Base-by-base conservation (phyloP, 2,113 vertebrate species). In the Datnioides undecimradiatus region DNA sequence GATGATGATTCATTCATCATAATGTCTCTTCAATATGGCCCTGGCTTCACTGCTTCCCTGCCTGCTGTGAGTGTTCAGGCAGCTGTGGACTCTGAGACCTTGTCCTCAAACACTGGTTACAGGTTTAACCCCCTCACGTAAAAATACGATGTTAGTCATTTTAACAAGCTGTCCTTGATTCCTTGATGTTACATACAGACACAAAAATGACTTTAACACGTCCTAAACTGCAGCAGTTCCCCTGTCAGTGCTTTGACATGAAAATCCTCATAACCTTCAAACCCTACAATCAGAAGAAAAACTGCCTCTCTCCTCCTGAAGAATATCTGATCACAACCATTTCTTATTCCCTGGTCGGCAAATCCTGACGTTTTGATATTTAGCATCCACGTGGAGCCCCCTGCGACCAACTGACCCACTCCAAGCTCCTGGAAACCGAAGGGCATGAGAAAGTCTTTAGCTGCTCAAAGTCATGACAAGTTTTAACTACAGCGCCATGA, bases 1-100 rank as follows among this genome's bases (percentile, higher is more conserved):
- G 45, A 23, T 0, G 4, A 40, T 66, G 38, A 64, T 77, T 49
- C 38, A 69, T 64, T 69, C 27, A 70, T 63, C 55, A n/a, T 27
- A 51, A 66, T 29, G 49, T 73, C 48, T 81, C 60, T 43, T 48
- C 41, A 64, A 9, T 13, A 3, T 17, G 19, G 25, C 54, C 31
- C 34, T 14, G 25, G 57, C 23, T 52, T 48, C 23, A 6, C 63
- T 25, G 48, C n/a, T 43, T 34, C 23, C 3, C 65, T 43, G 43
- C 33, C 49, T 57, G 57, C 57, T 69, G 63, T 31, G 65, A 58
- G 21, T 3, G 16, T 14, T 40, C 33, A 27, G 33, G 46, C 8
- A 6, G 34, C 29, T 11, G 38, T 29, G 29, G 38, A 52, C 11
- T 29, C 27, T 4, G 25, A 51, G 25, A 52, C 4, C 51, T 34